Percentiles rank a stretch among this genome's conserved stretches.
Conservation (phyloP, 2,113 vertebrate species). For the Odocoileus hemionus region DNA sequence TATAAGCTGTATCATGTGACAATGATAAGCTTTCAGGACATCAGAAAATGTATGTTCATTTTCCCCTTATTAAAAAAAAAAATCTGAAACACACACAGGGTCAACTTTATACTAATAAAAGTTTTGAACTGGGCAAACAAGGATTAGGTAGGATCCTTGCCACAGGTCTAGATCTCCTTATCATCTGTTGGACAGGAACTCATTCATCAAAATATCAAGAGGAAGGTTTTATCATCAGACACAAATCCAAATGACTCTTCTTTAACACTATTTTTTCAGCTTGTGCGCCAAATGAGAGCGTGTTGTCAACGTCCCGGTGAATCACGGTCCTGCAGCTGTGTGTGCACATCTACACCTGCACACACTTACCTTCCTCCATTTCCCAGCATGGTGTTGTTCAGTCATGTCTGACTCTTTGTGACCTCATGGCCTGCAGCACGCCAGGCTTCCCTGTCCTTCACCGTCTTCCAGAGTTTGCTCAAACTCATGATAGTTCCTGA, state of each 20-base stretch:
- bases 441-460: background rate
- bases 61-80: background rate
- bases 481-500: background rate
- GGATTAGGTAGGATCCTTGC: background rate
- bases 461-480: background rate
- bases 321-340: fast-evolving
- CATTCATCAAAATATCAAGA: background rate
- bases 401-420: background rate
- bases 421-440: background rate
- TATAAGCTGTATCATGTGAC: background rate
- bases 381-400: background rate
- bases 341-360: fast-evolving
- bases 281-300: fast-evolving
- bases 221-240: background rate
- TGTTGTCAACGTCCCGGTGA: background rate
- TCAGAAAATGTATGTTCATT: background rate
- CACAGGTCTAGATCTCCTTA: background rate
- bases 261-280: too few species aligned
- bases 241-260: background rate
- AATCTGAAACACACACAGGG: background rate
- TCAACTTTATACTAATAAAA: background rate
- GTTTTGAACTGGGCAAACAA: background rate
- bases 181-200: background rate
- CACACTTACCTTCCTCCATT: fast-evolving
- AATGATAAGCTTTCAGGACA: background rate